These are phyloP conservation scores for Phoebastria nigripes DNA, from an alignment of 2,797 vertebrate genomes.

Conservation along the genomic window DNA sequence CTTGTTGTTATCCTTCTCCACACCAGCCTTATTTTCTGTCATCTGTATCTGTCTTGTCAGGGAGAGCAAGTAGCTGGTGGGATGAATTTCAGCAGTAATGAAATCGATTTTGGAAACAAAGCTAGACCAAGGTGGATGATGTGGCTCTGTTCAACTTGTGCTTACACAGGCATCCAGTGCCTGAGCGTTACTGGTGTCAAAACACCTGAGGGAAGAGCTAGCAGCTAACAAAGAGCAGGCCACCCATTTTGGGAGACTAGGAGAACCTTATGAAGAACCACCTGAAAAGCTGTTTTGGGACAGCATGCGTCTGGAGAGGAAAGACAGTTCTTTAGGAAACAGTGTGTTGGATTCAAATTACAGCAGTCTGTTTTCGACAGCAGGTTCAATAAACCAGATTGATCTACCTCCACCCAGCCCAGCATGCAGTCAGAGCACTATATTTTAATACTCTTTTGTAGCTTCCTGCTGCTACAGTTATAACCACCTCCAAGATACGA, in stretches of 20 bases:
- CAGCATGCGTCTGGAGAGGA: background rate
- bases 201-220: background rate
- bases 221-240: background rate
- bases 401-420: background rate
- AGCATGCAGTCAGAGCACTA: background rate
- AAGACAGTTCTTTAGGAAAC: background rate
- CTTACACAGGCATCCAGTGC: background rate
- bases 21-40: background rate
- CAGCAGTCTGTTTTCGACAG: background rate
- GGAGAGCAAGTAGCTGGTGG: background rate
- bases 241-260: background rate
- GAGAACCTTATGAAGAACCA: background rate
- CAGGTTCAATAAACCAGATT: background rate
- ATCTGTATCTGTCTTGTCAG: background rate
- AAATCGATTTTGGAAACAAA: background rate
- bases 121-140: background rate
- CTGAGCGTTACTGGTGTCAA: rapidly evolving
- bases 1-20: background rate
- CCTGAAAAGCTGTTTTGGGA: background rate
- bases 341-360: background rate
- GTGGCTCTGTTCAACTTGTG: background rate
- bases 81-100: background rate
- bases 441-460: background rate
- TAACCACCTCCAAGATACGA: background rate
- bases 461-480: background rate